Evolutionary conservation across 2,888 invertebrate genomes (phyloP).

Genomic region (Drosophila engyochracea): DNA sequence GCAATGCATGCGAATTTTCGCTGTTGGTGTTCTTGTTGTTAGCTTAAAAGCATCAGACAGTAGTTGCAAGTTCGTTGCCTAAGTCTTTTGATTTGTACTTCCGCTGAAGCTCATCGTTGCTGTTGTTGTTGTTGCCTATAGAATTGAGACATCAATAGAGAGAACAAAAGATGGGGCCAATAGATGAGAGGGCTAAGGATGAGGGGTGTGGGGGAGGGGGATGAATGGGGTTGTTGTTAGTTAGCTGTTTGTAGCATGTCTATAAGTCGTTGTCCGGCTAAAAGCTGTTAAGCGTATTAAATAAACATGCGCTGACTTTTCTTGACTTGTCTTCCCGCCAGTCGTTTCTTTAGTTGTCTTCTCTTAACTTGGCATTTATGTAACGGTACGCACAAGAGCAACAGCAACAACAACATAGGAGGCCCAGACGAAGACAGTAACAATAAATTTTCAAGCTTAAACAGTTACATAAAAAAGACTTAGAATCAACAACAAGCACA

Average conservation of each 20-base stretch:
- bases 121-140: conserved; percentile 8
- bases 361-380: conserved; percentile 61
- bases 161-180: conserved; percentile 1
- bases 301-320: conserved; percentile 67
- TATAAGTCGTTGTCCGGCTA: conserved; percentile 61
- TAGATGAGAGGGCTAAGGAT: background rate
- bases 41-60: conserved; percentile 8
- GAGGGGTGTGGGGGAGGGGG: background rate
- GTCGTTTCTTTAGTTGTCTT: conserved; percentile 3
- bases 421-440: conserved; percentile 41
- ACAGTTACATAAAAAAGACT: conserved; percentile 73
- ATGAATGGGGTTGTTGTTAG: background rate
- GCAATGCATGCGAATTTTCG: conserved; percentile 49
- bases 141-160: conserved; percentile 49
- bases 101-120: conserved; percentile 44
- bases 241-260: conserved; percentile 26
- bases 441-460: conserved; percentile 73
- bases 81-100: conserved; percentile 78
- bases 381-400: conserved; percentile 67
- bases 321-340: conserved; percentile 38
- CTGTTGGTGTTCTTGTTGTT: conserved; percentile 33
- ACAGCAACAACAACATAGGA: conserved; percentile 18
- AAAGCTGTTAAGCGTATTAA: conserved; percentile 76
- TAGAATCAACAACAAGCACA: conserved; percentile 23
- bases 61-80: conserved; percentile 66